Conservation (phyloP, 2,113 vertebrate genomes). For the Melospiza georgiana region DNA sequence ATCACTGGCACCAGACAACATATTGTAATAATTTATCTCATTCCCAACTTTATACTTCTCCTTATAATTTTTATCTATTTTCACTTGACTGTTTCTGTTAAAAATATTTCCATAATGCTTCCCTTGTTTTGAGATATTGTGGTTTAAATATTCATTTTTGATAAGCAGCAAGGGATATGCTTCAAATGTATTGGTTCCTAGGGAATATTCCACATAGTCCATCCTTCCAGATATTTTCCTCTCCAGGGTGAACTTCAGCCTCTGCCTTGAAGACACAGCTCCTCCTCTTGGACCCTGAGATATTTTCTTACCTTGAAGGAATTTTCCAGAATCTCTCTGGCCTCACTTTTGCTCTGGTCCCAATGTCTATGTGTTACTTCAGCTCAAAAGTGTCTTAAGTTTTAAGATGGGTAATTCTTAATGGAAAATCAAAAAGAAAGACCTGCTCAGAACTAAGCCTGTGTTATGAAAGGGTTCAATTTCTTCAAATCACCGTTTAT, state of each 20-base stretch:
- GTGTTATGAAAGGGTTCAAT: not conserved
- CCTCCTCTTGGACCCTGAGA: not conserved
- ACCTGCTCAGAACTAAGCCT: not conserved
- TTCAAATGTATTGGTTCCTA: not conserved
- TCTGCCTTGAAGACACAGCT: not conserved
- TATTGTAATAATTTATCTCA: not conserved
- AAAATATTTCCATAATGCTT: not conserved
- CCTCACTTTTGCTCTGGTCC: not conserved
- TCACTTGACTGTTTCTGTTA: not conserved
- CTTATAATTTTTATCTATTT: not conserved
- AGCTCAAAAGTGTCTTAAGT: not conserved
- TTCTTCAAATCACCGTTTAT: not conserved
- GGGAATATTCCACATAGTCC: not conserved
- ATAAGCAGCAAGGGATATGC: not conserved
- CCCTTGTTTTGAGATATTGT: not conserved
- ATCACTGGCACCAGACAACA: not conserved
- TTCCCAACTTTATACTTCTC: not conserved
- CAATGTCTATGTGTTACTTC: not conserved
- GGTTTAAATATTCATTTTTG: not conserved
- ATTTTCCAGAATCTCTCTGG: not conserved
- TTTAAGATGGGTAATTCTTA: not conserved
- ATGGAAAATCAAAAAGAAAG: not conserved
- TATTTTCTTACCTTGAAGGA: not conserved
- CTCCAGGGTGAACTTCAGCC: not conserved
- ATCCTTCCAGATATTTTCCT: not conserved